Evolutionary conservation across 2,797 vertebrate species (phyloP), one percentile per base, ranked within the genome.

Genomic region (Sciurus vulgaris): DNA sequence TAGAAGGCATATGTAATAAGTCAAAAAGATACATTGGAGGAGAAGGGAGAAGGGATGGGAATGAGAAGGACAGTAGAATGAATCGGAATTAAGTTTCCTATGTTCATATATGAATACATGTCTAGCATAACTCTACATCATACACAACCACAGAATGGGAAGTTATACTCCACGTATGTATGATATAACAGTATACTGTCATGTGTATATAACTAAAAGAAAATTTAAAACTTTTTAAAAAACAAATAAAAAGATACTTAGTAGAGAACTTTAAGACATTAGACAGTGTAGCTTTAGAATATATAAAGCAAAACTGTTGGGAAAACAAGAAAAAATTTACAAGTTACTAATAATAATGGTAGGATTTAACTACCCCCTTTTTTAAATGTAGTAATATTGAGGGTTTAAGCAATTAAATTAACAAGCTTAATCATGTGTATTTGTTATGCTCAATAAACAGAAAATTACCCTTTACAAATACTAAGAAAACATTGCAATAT

Each of bases 261-360:
- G 54, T 56, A 56, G 20, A 56, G 20, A 2, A 22, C 20, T 22
- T 56, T 56, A 47, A 47, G 44, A 47, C 44, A 47, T 56, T 24
- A 86, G 11, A 47, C 44, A 47, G 44, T 35, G 28, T 63, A 93
- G 41, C 38, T 73, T 79, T 86, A 67, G 44, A 93, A 30, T 49
- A 30, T 41, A 51, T 38, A 78, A 35, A 81, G 10, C 70, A 72
- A 79, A 61, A 81, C 41, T 72, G 5, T 38, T 72, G 13, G 41
- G 5, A 72, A 79, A 73, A 73, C 18, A 86, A 70, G 61, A 38
- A 70, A 51, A 81, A 13, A 18, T 87, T 93, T 63, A 61, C n/a
- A 87, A 63, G n/a, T 41, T 72, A 73, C 41, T 87, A 81, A 63
- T 41, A 88, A 81, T n/a, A 81, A 86, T 78, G 35, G 30, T 79